Percentiles rank a stretch among this genome's conserved stretches.
phyloP scores from a whole-genome alignment of 2,113 vertebrate genomes.

The Columba janthina region DNA sequence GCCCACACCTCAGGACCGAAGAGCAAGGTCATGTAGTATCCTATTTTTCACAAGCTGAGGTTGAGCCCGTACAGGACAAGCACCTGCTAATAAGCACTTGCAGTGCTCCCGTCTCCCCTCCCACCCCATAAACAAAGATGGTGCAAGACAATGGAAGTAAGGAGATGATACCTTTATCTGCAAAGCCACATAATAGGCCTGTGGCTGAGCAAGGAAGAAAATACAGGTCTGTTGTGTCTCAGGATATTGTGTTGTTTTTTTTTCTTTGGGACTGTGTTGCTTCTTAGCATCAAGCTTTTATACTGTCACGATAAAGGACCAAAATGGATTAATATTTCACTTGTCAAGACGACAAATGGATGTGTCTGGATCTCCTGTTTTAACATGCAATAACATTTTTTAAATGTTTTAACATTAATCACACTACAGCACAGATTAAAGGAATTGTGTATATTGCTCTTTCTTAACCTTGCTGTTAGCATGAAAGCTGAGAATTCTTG shows the following conservation, averaged over 20 bases:
- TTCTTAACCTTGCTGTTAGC: neutral
- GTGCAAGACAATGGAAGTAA: neutral
- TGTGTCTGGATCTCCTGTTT: neutral
- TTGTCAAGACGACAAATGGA: neutral
- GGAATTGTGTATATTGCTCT: neutral
- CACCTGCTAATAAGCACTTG: neutral
- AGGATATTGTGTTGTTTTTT: neutral
- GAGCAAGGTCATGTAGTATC: neutral
- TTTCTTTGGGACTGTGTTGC: neutral
- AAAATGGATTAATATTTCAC: neutral
- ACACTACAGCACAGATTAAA: neutral
- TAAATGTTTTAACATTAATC: neutral
- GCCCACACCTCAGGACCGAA: neutral
- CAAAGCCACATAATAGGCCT: neutral
- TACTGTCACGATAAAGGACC: neutral
- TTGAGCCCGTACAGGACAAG: neutral
- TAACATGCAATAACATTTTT: neutral
- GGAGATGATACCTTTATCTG: neutral
- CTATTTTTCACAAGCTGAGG: neutral
- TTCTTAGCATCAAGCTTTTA: neutral
- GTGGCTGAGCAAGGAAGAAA: neutral
- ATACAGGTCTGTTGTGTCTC: neutral
- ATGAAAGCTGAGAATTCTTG: neutral
- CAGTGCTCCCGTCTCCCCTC: neutral
- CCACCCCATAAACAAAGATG: neutral